Conservation (phyloP, 2,797 vertebrate genomes). For the Crenuchus spilurus region DNA sequence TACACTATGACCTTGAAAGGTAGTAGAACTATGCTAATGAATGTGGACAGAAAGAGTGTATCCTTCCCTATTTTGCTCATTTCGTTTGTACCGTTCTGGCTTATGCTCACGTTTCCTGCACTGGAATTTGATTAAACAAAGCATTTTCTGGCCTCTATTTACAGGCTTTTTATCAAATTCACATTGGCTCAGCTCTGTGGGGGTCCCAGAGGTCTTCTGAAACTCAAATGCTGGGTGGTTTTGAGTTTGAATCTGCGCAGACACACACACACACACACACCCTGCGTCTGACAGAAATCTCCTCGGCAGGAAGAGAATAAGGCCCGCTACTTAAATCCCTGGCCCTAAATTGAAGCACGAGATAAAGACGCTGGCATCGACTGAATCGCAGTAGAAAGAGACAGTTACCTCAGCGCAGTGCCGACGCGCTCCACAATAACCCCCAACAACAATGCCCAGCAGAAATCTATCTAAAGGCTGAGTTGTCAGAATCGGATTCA, state of each 20-base stretch:
- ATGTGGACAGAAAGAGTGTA: too few species aligned
- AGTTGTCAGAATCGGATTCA: constrained; percentile 52
- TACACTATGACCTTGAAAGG: too few species aligned
- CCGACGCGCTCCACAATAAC: constrained; percentile 23
- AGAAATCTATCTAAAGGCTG: constrained; percentile 53
- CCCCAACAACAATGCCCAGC: constrained; percentile 40
- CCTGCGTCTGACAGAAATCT: constrained; percentile 21
- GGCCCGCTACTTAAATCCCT: constrained; percentile 22
- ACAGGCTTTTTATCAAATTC: background rate
- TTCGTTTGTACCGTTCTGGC: background rate
- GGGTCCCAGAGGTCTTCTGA: constrained; percentile 11
- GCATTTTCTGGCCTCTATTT: background rate
- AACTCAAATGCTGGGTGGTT: background rate
- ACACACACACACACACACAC: background rate
- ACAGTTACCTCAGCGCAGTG: constrained; percentile 7
- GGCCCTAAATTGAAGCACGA: constrained; percentile 34
- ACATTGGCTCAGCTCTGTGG: background rate
- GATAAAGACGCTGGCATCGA: constrained; percentile 38
- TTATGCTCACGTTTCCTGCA: background rate
- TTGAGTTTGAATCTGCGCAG: constrained; percentile 6
- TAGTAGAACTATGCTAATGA: too few species aligned
- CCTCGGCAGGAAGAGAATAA: constrained; percentile 37
- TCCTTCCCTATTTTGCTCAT: background rate
- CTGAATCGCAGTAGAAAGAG: constrained; percentile 20
- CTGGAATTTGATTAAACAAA: constrained; percentile 5